These are phyloP conservation scores for Synergus japonicus DNA, from an alignment of 2,888 invertebrate genomes.

Conservation along the genomic window DNA sequence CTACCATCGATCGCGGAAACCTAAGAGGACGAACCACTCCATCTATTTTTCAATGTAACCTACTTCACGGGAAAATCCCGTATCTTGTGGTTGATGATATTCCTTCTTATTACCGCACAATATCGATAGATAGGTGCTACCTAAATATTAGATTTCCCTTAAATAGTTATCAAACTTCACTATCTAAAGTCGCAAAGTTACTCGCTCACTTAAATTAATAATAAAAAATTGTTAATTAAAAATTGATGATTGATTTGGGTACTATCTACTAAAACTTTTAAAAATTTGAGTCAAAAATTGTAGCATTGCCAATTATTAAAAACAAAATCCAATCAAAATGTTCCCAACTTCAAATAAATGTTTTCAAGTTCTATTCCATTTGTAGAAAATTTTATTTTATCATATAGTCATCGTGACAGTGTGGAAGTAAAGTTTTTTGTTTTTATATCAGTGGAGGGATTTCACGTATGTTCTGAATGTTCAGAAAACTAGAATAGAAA, in stretches of 20 bases:
- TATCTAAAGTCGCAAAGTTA: neutral
- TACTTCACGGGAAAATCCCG: neutral
- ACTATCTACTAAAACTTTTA: too few species aligned
- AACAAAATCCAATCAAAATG: slow-evolving; percentile 3
- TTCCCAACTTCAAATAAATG: neutral
- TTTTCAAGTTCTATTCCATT: neutral
- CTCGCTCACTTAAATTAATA: neutral
- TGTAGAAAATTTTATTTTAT: neutral
- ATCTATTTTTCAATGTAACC: slow-evolving; percentile 27
- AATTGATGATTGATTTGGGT: too few species aligned
- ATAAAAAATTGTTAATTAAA: too few species aligned
- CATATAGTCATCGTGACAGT: neutral
- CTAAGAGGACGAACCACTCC: neutral
- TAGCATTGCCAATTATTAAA: neutral
- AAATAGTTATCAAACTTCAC: neutral
- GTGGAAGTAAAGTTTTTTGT: slow-evolving; percentile 9
- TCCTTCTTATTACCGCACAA: neutral
- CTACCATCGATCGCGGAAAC: slow-evolving; percentile 1
- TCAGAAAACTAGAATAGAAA: slow-evolving; percentile 25
- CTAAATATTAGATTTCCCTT: neutral
- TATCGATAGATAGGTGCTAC: neutral
- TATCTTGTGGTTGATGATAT: neutral
- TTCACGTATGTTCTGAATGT: slow-evolving; percentile 13
- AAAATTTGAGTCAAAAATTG: too few species aligned
- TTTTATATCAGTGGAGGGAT: slow-evolving; percentile 32